Base-by-base conservation (phyloP, 2,797 vertebrate genomes). In the Peromyscus nudipes region DNA sequence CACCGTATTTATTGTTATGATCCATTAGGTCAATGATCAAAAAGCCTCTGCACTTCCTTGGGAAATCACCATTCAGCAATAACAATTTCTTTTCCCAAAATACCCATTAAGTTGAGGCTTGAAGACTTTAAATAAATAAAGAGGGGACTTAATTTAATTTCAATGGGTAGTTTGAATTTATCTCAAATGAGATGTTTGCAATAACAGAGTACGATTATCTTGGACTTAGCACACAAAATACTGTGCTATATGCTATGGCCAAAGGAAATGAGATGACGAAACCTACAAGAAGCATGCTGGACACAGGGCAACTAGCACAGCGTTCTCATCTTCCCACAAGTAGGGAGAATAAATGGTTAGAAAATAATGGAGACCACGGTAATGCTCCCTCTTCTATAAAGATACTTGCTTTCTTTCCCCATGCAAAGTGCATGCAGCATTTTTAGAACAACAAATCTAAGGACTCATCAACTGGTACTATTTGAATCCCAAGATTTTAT, bases 111-210 rank as follows among this genome's bases (percentile, higher is more conserved):
- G 52, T 95, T 46, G 67, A 96, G 89, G 21, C 37, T 93, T 96
- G 67, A 94, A 95, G 29, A 93, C 46, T 90, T 97, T 93, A 92
- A 96, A 91, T 96, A 85, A 97, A 89, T 96, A 89, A 95, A 95
- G 93, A 92, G 34, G 75, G 92, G 76, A 85, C 46, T 77, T 73
- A 95, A 95, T 94, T 97, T 97, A 95, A 96, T 93, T 96, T 92
- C 94, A 97, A 91, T 89, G 73, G 76, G 52, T 90, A 93, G 87
- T 93, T 95, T 77, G 60, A 95, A 90, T 96, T 93, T 88, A 83
- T 92, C 86, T 95, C 73, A 95, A 75, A 95, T 95, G 82, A 95
- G 62, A 93, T 93, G 76, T 92, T 92, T 93, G 52, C 73, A 95
- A 93, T 92, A 77, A 93, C 62, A 89, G 71, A 29, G 8, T 75